phyloP scores from a whole-genome alignment of 2,113 vertebrate species.

The Chitala chitala region DNA sequence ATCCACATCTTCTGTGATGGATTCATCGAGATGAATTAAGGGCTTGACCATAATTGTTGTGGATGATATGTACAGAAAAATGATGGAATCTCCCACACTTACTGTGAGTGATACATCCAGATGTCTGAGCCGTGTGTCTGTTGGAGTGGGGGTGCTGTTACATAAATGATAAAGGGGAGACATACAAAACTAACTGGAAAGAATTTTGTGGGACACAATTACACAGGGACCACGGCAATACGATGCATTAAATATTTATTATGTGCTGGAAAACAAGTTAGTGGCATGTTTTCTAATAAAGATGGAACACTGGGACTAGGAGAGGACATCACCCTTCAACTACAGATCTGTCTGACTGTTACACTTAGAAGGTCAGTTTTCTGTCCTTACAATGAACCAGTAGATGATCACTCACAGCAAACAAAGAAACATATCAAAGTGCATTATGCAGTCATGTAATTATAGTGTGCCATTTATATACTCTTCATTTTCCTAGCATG shows the following conservation, averaged over 20 bases:
- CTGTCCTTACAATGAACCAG: not conserved
- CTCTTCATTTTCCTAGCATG: not conserved
- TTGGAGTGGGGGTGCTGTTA: not conserved
- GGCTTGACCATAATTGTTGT: no score
- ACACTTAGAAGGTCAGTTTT: not conserved
- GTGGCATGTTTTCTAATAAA: not conserved
- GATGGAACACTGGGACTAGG: not conserved
- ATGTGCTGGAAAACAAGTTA: not conserved
- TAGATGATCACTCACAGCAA: not conserved
- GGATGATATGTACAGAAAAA: no score
- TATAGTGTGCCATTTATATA: not conserved
- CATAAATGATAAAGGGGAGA: not conserved
- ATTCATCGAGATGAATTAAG: no score
- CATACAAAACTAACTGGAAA: not conserved
- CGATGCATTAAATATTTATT: conserved; percentile 8
- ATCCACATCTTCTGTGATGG: no score
- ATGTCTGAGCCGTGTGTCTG: not conserved
- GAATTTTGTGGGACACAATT: not conserved
- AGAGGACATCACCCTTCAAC: not conserved
- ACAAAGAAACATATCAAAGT: not conserved
- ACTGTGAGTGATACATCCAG: no score
- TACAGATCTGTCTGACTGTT: not conserved
- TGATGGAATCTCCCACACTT: no score
- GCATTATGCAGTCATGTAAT: conserved; percentile 1
- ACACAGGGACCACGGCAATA: not conserved